These are phyloP conservation scores for Emydoidea blandingii DNA, from an alignment of 2,797 vertebrate species.

Conservation along the genomic window DNA sequence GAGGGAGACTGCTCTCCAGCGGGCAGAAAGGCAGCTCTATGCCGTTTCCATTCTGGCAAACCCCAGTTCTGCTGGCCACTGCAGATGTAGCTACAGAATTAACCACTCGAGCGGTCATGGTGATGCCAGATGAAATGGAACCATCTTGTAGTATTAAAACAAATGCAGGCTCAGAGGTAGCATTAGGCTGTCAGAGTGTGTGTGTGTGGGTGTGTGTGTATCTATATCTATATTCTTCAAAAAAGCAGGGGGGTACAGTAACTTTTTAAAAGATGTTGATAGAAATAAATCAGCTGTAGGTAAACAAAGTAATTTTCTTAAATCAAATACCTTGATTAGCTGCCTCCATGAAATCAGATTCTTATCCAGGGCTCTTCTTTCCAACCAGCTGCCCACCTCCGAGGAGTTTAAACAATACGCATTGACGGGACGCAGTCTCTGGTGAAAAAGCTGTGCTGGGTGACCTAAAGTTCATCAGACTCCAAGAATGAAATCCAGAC, in stretches of 20 bases:
- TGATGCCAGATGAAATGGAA: neutral
- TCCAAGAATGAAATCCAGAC: neutral
- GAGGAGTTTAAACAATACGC: neutral
- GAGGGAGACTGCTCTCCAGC: neutral
- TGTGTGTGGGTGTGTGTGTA: neutral
- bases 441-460: neutral
- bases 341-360: neutral
- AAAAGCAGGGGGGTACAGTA: accelerated
- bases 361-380: neutral
- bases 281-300: neutral
- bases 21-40: neutral
- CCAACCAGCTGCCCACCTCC: neutral
- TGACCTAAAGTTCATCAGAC: neutral
- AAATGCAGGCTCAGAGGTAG: neutral
- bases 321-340: neutral
- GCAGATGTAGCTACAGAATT: neutral
- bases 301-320: neutral
- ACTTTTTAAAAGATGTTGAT: neutral
- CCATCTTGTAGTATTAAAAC: neutral
- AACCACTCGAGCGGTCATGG: neutral
- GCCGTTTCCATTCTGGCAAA: neutral
- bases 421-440: neutral
- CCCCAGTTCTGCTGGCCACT: neutral
- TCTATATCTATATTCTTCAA: neutral
- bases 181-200: neutral